These are phyloP conservation scores for Pinna nobilis DNA, from an alignment of 1,140 invertebrate species.

Conservation along the genomic window DNA sequence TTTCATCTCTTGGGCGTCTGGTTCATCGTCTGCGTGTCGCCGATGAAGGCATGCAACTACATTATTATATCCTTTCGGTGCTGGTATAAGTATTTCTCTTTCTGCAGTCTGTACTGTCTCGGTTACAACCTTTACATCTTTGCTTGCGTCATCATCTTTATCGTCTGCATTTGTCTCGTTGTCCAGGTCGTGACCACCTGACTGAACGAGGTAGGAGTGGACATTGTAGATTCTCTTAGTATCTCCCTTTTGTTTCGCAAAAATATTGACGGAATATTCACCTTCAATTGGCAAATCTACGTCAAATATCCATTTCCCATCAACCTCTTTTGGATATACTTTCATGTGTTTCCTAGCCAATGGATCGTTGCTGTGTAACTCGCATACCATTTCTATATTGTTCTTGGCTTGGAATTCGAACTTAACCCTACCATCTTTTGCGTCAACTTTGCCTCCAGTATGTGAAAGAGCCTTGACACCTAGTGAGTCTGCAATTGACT, in stretches of 20 bases:
- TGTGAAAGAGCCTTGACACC: slow-evolving; percentile 62
- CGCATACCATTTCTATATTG: slow-evolving; percentile 62
- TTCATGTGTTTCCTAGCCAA: slow-evolving; percentile 56
- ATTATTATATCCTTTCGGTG: slow-evolving; percentile 53
- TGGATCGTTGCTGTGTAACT: slow-evolving; percentile 64
- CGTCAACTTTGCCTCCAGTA: slow-evolving; percentile 47
- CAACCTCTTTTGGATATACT: slow-evolving; percentile 45
- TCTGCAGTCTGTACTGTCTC: slow-evolving; percentile 67
- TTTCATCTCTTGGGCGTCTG: slow-evolving; percentile 51
- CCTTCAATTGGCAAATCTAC: slow-evolving; percentile 63
- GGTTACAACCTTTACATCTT: slow-evolving; percentile 41
- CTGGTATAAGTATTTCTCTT: slow-evolving; percentile 61
- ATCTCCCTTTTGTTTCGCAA: slow-evolving; percentile 58
- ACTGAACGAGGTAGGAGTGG: slow-evolving; percentile 65
- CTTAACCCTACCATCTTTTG: slow-evolving; percentile 53
- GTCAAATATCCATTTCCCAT: slow-evolving; percentile 64
- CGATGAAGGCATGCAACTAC: slow-evolving; percentile 57
- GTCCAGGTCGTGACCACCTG: slow-evolving; percentile 49
- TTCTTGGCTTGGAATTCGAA: slow-evolving; percentile 57
- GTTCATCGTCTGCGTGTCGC: slow-evolving; percentile 60
- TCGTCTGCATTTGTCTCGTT: slow-evolving; percentile 26
- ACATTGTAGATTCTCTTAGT: slow-evolving; percentile 62
- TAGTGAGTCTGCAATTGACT: slow-evolving; percentile 51
- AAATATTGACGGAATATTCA: slow-evolving; percentile 71
- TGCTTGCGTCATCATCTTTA: slow-evolving; percentile 28